Percentiles rank a stretch among this genome's conserved stretches.
These are phyloP conservation scores for Lomographa bimaculata DNA, from an alignment of 2,888 invertebrate genomes.

Conservation along the genomic window DNA sequence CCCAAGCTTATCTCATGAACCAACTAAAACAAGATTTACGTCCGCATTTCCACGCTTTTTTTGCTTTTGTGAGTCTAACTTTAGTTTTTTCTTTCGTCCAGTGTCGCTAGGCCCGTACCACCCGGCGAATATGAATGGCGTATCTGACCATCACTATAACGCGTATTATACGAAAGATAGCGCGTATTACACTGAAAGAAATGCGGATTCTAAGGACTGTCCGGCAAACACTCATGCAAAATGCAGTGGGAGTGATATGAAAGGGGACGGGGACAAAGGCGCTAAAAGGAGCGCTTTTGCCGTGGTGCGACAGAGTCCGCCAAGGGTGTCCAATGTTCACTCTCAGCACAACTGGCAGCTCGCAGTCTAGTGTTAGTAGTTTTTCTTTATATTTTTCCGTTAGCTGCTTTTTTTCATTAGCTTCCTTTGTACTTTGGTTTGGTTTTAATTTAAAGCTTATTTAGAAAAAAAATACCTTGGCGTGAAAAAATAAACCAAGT, in stretches of 20 bases:
- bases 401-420: conserved; percentile 34
- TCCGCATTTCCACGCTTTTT: conserved; percentile 55
- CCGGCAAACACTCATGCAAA: conserved; percentile 79
- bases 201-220: conserved; percentile 73
- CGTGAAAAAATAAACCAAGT: no score
- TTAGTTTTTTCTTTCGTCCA: conserved; percentile 58
- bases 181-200: conserved; percentile 78
- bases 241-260: conserved; percentile 69
- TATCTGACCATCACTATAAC: conserved; percentile 78
- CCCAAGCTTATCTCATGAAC: conserved; percentile 34
- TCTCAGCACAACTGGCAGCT: conserved; percentile 82
- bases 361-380: conserved; percentile 87
- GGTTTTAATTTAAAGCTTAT: no score
- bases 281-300: conserved; percentile 85
- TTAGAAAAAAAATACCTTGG: no score
- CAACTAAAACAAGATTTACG: conserved; percentile 40
- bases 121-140: conserved; percentile 75
- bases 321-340: conserved; percentile 67
- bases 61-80: conserved; percentile 80
- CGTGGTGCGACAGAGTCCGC: conserved; percentile 85
- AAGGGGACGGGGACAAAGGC: conserved; percentile 71
- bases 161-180: conserved; percentile 79
- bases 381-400: conserved; percentile 45
- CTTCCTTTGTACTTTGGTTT: neutral
- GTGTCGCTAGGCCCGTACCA: conserved; percentile 80